Conservation (phyloP, 2,113 vertebrate species). For the Plectropomus leopardus region DNA sequence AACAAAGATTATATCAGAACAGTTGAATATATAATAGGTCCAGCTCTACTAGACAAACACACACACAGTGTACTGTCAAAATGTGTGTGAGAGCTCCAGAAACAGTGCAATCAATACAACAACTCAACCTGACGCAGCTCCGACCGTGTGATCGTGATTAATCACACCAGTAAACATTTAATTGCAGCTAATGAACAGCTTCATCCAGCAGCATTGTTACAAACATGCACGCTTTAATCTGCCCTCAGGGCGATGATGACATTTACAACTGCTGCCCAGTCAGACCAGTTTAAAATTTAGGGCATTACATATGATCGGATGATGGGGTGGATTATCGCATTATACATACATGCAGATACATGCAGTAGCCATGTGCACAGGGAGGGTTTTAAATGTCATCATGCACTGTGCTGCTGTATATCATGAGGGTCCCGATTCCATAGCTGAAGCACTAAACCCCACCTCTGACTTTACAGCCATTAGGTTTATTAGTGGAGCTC, state of each 20-base stretch:
- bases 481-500: conserved; percentile 76
- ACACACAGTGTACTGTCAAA: not conserved
- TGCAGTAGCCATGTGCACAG: conserved; percentile 1
- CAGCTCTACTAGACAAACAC: not conserved
- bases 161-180: conserved; percentile 44
- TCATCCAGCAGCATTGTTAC: conserved; percentile 20
- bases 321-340: conserved; percentile 36
- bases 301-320: conserved; percentile 40
- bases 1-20: too few relatives aligned
- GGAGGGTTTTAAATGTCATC: conserved; percentile 39
- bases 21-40: too few relatives aligned
- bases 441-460: conserved; percentile 40
- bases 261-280: conserved; percentile 27
- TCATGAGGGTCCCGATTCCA: conserved; percentile 24
- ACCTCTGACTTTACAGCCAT: conserved; percentile 70
- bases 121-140: conserved; percentile 14
- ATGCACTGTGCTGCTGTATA: conserved; percentile 19
- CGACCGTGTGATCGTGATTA: conserved; percentile 16
- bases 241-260: conserved; percentile 15
- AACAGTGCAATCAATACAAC: conserved; percentile 45
- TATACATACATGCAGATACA: conserved; percentile 23
- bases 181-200: conserved; percentile 44
- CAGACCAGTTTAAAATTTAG: conserved; percentile 42
- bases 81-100: not conserved
- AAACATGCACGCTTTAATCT: conserved; percentile 12